Base-by-base conservation (phyloP, 2,113 vertebrate species). In the Odocoileus hemionus region DNA sequence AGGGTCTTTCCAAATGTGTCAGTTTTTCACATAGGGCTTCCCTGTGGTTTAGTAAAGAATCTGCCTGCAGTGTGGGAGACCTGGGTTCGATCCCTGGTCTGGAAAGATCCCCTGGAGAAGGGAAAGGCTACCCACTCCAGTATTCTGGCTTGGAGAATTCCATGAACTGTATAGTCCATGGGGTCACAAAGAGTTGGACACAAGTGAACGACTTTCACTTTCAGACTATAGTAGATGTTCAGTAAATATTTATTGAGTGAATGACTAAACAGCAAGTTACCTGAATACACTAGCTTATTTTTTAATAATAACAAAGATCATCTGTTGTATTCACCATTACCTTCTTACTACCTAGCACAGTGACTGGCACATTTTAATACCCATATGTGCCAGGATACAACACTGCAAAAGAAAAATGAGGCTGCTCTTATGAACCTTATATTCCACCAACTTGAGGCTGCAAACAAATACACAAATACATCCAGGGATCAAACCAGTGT, bases 201-300 rank as follows among this genome's bases (percentile, higher is more conserved):
- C 0, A 0, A 74, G 21, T 74, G 21, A 74, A 21, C 1, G 0
- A 74, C 36, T 74, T 74, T 74, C 36, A 23, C 67, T 74, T 25
- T 74, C 36, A 74, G 67, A 82, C 52, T 55, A 47, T 7, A 80
- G 23, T 83, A 70, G 7, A 17, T 21, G 67, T 7, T 86, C 15
- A 26, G 74, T 64, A 92, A 80, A 74, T 92, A 76, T 45, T 39
- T 52, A 10, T 45, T 47, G 55, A 84, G 30, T 67, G 54, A 94
- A 70, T n/a, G n/a, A 82, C 30, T 58, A 74, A 87, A 45, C 17
- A 96, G 19, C 26, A 97, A 82, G 47, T 87, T 95, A 33, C 52
- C 54, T 85, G 89, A 60, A 64, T 83, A 78, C 1, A 30, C 1
- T 36, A 74, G 64, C 47, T 74, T 10, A 55, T 64, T 57, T 45